These are phyloP conservation scores for Cariama cristata DNA, from an alignment of 2,113 vertebrate genomes.

Conservation along the genomic window DNA sequence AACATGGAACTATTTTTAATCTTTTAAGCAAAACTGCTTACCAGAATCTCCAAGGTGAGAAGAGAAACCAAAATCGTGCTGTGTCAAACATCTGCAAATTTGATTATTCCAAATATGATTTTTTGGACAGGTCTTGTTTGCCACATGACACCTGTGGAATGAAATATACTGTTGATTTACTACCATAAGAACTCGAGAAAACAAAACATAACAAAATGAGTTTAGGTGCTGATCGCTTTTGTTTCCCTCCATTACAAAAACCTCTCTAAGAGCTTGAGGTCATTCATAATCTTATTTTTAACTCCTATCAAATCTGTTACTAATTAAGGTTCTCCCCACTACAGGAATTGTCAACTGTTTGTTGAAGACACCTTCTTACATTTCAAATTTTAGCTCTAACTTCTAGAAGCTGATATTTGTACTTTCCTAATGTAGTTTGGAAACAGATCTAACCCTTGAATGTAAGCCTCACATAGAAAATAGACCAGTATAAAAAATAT, in stretches of 20 bases:
- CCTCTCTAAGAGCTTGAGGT: background rate
- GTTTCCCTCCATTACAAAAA: background rate
- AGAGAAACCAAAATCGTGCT: slow-evolving; percentile 80
- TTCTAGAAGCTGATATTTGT: background rate
- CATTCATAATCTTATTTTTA: background rate
- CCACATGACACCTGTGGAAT: slow-evolving; percentile 82
- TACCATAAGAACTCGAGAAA: background rate
- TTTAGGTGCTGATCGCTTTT: background rate
- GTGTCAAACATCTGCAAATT: slow-evolving; percentile 86
- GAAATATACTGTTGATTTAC: background rate
- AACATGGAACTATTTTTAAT: background rate
- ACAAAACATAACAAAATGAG: background rate
- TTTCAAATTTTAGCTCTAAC: background rate
- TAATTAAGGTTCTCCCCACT: background rate
- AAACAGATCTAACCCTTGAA: background rate
- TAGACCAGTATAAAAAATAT: background rate
- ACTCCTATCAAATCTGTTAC: background rate
- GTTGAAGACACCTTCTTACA: background rate
- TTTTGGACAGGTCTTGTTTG: slow-evolving; percentile 90
- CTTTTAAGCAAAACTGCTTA: slow-evolving; percentile 66
- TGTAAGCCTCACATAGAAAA: background rate
- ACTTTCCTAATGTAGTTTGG: background rate
- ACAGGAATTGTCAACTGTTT: background rate
- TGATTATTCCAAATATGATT: slow-evolving; percentile 88
- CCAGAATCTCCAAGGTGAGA: slow-evolving; percentile 77